Percentiles rank a stretch among this genome's conserved stretches.
Evolutionary conservation across 2,888 invertebrate species (phyloP).

Genomic region (Drosophila robusta): DNA sequence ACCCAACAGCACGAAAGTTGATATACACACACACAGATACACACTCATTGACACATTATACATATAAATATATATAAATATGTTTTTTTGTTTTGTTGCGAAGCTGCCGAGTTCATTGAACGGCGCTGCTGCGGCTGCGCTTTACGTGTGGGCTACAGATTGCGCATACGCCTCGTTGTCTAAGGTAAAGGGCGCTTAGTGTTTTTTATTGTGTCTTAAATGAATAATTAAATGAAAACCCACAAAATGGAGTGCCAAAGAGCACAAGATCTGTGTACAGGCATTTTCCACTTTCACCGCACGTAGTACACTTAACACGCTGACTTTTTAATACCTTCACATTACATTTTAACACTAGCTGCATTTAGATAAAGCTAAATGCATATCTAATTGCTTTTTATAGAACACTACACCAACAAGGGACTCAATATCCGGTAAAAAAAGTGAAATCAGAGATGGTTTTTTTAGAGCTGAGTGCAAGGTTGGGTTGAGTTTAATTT

Average conservation of each 20-base stretch:
- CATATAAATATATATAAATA: constrained; percentile 2
- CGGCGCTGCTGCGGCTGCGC: constrained; percentile 37
- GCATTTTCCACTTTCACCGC: constrained; percentile 83
- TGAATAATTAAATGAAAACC: constrained; percentile 34
- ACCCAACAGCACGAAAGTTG: constrained; percentile 53
- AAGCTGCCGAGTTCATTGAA: constrained; percentile 2
- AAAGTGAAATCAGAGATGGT: too few species aligned
- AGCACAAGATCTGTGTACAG: constrained; percentile 40
- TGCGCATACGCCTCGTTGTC: constrained; percentile 61
- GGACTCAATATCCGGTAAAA: too few species aligned
- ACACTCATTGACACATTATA: constrained; percentile 6
- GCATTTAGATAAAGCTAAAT: not conserved
- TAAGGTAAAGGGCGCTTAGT: constrained; percentile 50
- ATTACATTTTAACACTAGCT: not conserved
- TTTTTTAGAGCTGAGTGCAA: too few species aligned
- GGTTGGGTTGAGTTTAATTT: too few species aligned
- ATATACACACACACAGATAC: constrained; percentile 3
- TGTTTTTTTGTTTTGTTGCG: constrained; percentile 27
- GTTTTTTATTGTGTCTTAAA: constrained; percentile 14
- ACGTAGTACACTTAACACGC: not conserved
- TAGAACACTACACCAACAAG: too few species aligned
- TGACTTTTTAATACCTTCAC: constrained; percentile 26
- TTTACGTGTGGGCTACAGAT: constrained; percentile 36
- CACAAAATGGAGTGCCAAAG: constrained; percentile 12
- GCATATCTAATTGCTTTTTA: too few species aligned